phyloP scores from a whole-genome alignment of 2,888 invertebrate species.

The Creontiades dilutus region DNA sequence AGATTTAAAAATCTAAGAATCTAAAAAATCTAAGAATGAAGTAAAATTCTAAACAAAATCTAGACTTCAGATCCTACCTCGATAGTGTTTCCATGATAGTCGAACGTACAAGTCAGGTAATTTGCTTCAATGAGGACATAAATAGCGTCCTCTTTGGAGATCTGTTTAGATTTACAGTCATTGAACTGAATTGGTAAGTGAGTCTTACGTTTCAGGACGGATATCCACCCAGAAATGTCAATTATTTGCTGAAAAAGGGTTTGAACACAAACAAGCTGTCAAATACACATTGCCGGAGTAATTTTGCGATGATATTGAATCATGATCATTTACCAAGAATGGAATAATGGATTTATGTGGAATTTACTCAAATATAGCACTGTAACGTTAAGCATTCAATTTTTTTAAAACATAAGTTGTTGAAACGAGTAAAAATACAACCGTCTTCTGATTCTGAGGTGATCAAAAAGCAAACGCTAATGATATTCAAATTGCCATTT shows the following conservation, averaged over 20 bases:
- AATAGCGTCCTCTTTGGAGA: conserved; percentile 76
- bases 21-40: too few species aligned
- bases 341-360: too few species aligned
- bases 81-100: conserved; percentile 58
- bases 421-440: too few species aligned
- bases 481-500: too few species aligned
- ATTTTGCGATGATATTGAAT: too few species aligned
- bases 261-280: background rate
- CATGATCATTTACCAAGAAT: too few species aligned
- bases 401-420: too few species aligned
- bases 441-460: too few species aligned
- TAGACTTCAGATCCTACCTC: conserved; percentile 66
- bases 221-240: conserved; percentile 79
- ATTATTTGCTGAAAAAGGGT: conserved; percentile 78
- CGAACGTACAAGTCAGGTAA: conserved; percentile 73
- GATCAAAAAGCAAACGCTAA: too few species aligned
- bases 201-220: conserved; percentile 78
- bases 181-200: conserved; percentile 78
- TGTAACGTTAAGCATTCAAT: too few species aligned
- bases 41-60: background rate
- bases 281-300: background rate
- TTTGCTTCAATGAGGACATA: conserved; percentile 79
- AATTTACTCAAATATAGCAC: too few species aligned
- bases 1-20: too few species aligned
- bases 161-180: conserved; percentile 76